A percentile compares a stretch with the other conserved stretches of the same genome.
Evolutionary conservation across 2,888 invertebrate species (phyloP).

Genomic region (Tenthredo amoena): DNA sequence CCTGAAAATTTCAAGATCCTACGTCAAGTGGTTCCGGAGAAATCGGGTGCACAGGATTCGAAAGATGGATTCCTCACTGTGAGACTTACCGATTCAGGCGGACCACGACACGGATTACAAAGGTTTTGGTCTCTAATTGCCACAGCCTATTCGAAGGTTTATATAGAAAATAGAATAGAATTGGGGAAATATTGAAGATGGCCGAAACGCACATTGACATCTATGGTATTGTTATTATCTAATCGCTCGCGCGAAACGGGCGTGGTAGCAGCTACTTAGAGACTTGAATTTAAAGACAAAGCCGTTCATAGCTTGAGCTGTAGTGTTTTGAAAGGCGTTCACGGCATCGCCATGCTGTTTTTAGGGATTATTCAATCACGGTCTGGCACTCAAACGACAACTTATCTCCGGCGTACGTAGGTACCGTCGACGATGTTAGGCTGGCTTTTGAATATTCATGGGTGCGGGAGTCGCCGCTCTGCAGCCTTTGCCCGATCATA

Average conservation of each 20-base stretch:
- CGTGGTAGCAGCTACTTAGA: not conserved
- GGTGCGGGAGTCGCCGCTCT: slow-evolving; percentile 27
- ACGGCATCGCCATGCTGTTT: slow-evolving; percentile 19
- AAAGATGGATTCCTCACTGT: no score
- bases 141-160: not conserved
- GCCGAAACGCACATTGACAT: not conserved
- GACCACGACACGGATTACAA: no score
- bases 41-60: no score
- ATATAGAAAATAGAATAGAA: not conserved
- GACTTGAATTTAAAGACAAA: slow-evolving; percentile 21
- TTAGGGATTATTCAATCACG: slow-evolving; percentile 49
- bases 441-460: slow-evolving; percentile 47
- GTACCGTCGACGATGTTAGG: slow-evolving; percentile 29
- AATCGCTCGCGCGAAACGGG: not conserved
- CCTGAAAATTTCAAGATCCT: no score
- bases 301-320: slow-evolving; percentile 19
- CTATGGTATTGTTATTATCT: not conserved
- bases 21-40: no score
- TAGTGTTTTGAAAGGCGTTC: slow-evolving; percentile 28
- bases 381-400: slow-evolving; percentile 46
- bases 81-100: no score
- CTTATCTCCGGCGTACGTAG: slow-evolving; percentile 38
- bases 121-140: no score
- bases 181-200: not conserved
- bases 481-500: slow-evolving; percentile 35